Conservation (phyloP, 2,888 invertebrate species). For the Hirtodrosophila trivittata region DNA sequence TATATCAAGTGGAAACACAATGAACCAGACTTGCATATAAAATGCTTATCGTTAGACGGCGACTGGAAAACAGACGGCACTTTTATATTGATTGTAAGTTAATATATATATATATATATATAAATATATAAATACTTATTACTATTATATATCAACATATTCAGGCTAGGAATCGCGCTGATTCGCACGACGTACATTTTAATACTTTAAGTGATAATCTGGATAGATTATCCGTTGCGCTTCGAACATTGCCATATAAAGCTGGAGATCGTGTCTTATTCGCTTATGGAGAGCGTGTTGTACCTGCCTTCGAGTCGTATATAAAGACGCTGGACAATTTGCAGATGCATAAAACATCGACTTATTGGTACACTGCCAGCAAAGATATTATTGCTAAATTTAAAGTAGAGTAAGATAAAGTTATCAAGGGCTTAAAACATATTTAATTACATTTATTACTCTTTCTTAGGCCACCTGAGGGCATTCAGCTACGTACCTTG, state of each 20-base stretch:
- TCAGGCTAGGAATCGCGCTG: too few species aligned
- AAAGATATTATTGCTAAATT: constrained; percentile 63
- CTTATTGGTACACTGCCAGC: constrained; percentile 67
- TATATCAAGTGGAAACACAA: constrained; percentile 70
- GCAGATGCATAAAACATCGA: constrained; percentile 7
- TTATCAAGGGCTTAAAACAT: not conserved
- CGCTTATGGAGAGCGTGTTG: constrained; percentile 57
- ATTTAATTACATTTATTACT: not conserved
- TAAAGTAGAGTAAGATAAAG: constrained; percentile 56
- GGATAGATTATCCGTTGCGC: constrained; percentile 51
- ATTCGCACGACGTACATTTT: constrained; percentile 23
- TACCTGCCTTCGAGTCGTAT: constrained; percentile 53
- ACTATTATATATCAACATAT: too few species aligned
- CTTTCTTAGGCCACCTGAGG: constrained; percentile 55
- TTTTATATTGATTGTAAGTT: constrained; percentile 74
- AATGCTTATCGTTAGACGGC: constrained; percentile 72
- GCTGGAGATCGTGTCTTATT: constrained; percentile 25
- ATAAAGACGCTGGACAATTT: constrained; percentile 25
- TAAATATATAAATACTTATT: too few species aligned
- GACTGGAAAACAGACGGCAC: constrained; percentile 81
- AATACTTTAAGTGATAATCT: constrained; percentile 68
- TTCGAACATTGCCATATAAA: constrained; percentile 51
- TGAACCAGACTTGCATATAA: constrained; percentile 51
- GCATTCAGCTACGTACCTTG: constrained; percentile 51
- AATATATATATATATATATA: too few species aligned